Base-by-base conservation (phyloP, 2,113 vertebrate species). In the Cottus gobio region DNA sequence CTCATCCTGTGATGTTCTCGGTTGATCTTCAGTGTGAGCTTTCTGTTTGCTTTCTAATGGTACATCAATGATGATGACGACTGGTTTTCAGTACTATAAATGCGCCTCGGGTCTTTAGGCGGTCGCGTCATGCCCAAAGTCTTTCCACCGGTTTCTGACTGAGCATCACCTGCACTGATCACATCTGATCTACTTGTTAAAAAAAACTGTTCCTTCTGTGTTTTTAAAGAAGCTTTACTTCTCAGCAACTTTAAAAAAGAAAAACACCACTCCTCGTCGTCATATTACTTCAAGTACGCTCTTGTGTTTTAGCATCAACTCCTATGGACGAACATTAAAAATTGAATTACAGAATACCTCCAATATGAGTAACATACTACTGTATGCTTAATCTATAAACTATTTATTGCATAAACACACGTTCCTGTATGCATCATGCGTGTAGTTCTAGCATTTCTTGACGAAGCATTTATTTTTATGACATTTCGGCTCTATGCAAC, bases 11-110 rank as follows among this genome's bases (percentile, higher is more conserved):
- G 94, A 94, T 91, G 95, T 95, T 96, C 95, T 95, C 82, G 83
- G 92, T 95, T 95, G 1, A 94, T 82, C 42, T 83, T 62, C 94
- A 68, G 7, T 84, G 81, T 86, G 39, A 93, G 93, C 81, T 84
- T 82, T 95, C 84, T 73, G 56, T 64, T 66, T 92, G 85, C 83
- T 86, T 85, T 86, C 79, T 89, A 86, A 85, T 79, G 22, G 94
- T 90, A 93, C 94, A 96, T 96, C 96, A 97, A 95, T 97, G 96
- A 96, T 96, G 95, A 94, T 93, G 87, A 84, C 61, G 73, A 48
- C 61, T 30, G 46, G 67, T 10, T 74, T 69, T 57, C 13, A 15
- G 13, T 9, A 20, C 22, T 44, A 20, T 7, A 36, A 36, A 36
- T 48, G 46, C 52, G 31, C 26, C 11, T 34, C 56, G 16, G 57